Percentiles rank a stretch among this genome's conserved stretches.
phyloP scores from a whole-genome alignment of 2,888 invertebrate species.

The Lasioglossum morio region DNA sequence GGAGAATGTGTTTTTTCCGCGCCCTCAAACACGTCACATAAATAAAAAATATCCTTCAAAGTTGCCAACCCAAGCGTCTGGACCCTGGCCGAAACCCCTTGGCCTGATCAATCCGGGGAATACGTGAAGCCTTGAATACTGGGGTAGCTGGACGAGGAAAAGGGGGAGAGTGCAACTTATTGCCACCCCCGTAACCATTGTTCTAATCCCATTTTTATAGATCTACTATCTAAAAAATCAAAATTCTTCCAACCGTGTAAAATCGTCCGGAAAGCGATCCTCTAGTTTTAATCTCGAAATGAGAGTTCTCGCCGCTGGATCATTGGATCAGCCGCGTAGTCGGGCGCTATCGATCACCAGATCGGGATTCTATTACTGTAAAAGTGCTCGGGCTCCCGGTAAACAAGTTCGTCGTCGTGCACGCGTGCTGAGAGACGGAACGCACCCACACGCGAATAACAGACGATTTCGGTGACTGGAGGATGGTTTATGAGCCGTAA shows the following conservation, averaged over 20 bases:
- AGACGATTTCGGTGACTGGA: conserved; percentile 76
- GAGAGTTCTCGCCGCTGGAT: not conserved
- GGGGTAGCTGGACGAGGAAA: conserved; percentile 45
- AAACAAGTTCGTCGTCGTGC: conserved; percentile 66
- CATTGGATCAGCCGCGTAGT: conserved; percentile 3
- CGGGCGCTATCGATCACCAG: conserved; percentile 23
- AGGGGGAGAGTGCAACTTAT: conserved; percentile 38
- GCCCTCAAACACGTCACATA: conserved; percentile 83
- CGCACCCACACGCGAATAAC: conserved; percentile 51
- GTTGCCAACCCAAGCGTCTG: conserved; percentile 79
- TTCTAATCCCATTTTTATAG: conserved; percentile 25
- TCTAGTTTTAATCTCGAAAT: conserved; percentile 22
- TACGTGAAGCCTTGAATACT: conserved; percentile 61
- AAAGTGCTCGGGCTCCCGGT: conserved; percentile 67
- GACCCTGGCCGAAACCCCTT: conserved; percentile 54
- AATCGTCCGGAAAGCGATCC: not conserved
- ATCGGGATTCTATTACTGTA: conserved; percentile 71
- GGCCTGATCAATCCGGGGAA: conserved; percentile 51
- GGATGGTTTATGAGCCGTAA: conserved; percentile 82
- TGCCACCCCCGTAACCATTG: conserved; percentile 29
- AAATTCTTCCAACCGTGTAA: not conserved
- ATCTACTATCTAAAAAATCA: not conserved
- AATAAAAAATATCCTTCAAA: conserved; percentile 84
- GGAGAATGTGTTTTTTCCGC: conserved; percentile 83
- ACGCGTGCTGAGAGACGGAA: conserved; percentile 42